These are phyloP conservation scores for Eustalomyia histrio DNA, from an alignment of 2,888 invertebrate species.

Conservation along the genomic window DNA sequence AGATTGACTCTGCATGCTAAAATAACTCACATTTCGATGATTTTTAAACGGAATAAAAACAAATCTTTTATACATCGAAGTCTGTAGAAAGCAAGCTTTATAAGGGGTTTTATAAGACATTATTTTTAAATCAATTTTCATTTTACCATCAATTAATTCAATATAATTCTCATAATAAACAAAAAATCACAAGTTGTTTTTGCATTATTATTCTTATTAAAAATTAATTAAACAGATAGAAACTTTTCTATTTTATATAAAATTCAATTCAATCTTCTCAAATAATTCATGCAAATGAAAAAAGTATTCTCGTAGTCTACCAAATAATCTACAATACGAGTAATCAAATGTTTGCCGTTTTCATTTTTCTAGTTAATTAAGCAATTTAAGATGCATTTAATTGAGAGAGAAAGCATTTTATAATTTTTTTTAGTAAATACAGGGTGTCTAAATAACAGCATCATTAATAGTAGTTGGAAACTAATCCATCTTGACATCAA, in stretches of 20 bases:
- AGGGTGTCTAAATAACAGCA: background rate
- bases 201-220: slow-evolving; percentile 27
- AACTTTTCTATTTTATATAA: background rate
- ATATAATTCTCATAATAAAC: slow-evolving; percentile 28
- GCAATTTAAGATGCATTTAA: slow-evolving; percentile 60
- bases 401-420: slow-evolving; percentile 60
- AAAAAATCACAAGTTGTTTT: slow-evolving; percentile 47
- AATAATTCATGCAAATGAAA: background rate
- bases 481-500: background rate
- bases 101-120: too few relatives aligned
- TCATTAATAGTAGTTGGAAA: background rate
- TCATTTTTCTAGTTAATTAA: slow-evolving; percentile 57
- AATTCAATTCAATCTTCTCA: slow-evolving; percentile 28
- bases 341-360: background rate
- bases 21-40: too few relatives aligned
- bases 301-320: too few relatives aligned
- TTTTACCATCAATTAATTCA: slow-evolving; percentile 18
- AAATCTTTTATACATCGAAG: too few relatives aligned
- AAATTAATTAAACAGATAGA: slow-evolving; percentile 24
- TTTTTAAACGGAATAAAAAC: too few relatives aligned
- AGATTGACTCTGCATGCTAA: too few relatives aligned
- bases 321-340: background rate
- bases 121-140: slow-evolving; percentile 6
- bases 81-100: too few relatives aligned
- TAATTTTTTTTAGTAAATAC: slow-evolving; percentile 6